A percentile compares a stretch with the other conserved stretches of the same genome.
These are phyloP conservation scores for Grapholita molesta DNA, from an alignment of 1,140 invertebrate species.

Conservation along the genomic window DNA sequence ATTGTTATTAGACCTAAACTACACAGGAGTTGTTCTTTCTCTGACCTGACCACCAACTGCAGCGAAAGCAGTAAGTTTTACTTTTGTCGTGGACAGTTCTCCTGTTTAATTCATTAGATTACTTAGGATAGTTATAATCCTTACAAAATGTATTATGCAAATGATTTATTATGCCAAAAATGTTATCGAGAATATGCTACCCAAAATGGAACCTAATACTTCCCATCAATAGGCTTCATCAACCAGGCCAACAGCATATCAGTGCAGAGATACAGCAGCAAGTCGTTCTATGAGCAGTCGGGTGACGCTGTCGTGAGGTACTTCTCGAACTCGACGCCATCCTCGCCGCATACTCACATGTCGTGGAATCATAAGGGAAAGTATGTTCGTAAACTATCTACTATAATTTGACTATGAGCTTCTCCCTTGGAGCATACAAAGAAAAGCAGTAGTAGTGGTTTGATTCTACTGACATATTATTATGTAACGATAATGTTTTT, in stretches of 20 bases:
- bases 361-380: constrained; percentile 60
- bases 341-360: constrained; percentile 44
- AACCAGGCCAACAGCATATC: constrained; percentile 35
- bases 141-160: too few relatives aligned
- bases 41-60: constrained; percentile 46
- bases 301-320: constrained; percentile 35
- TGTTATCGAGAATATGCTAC: too few relatives aligned
- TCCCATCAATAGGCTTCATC: constrained; percentile 49
- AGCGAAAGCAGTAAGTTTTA: constrained; percentile 59
- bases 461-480: background rate
- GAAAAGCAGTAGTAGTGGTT: too few relatives aligned
- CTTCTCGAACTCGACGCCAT: background rate
- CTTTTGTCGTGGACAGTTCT: too few relatives aligned
- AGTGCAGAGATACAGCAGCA: background rate
- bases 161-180: too few relatives aligned
- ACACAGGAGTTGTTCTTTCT: constrained; percentile 51
- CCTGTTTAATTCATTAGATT: too few relatives aligned
- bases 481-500: background rate
- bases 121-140: too few relatives aligned
- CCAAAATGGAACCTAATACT: too few relatives aligned
- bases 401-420: too few relatives aligned
- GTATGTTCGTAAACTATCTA: too few relatives aligned
- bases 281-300: constrained; percentile 30
- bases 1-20: constrained; percentile 61
- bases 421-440: too few relatives aligned